phyloP scores from a whole-genome alignment of 2,113 vertebrate genomes.

The Actinemys pallida region DNA sequence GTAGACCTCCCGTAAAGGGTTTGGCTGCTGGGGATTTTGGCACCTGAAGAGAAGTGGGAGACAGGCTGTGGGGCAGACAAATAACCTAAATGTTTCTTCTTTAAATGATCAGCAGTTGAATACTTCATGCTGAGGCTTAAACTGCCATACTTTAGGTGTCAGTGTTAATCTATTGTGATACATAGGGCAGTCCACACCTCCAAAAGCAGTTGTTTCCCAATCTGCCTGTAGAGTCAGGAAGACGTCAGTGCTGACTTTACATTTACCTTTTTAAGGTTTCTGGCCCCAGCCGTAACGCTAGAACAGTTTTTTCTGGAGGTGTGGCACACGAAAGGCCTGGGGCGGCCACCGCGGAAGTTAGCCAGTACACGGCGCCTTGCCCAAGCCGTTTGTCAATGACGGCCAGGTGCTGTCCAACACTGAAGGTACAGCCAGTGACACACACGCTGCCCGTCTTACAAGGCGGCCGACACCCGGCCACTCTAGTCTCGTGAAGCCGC shows the following conservation, averaged over 20 bases:
- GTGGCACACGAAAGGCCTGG: too few species aligned
- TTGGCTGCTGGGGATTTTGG: neutral
- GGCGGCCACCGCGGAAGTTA: too few species aligned
- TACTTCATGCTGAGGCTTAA: neutral
- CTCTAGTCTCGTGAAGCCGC: too few species aligned
- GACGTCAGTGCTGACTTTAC: neutral
- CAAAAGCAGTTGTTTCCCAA: neutral
- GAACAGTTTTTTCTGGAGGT: neutral
- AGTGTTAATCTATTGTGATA: neutral
- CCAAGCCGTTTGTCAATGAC: too few species aligned
- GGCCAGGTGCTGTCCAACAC: too few species aligned
- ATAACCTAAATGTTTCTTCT: rapidly evolving
- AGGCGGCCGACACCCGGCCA: too few species aligned
- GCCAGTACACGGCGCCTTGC: too few species aligned
- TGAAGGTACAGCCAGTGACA: too few species aligned
- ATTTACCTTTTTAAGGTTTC: neutral
- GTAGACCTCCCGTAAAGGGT: neutral
- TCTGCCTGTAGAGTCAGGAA: neutral
- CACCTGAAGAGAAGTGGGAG: neutral
- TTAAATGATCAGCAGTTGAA: neutral
- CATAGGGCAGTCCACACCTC: neutral
- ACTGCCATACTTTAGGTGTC: neutral
- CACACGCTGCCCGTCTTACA: too few species aligned
- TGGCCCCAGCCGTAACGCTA: neutral
- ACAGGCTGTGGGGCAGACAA: neutral